Conservation (phyloP, 2,113 vertebrate genomes). For the Panthera leo region DNA sequence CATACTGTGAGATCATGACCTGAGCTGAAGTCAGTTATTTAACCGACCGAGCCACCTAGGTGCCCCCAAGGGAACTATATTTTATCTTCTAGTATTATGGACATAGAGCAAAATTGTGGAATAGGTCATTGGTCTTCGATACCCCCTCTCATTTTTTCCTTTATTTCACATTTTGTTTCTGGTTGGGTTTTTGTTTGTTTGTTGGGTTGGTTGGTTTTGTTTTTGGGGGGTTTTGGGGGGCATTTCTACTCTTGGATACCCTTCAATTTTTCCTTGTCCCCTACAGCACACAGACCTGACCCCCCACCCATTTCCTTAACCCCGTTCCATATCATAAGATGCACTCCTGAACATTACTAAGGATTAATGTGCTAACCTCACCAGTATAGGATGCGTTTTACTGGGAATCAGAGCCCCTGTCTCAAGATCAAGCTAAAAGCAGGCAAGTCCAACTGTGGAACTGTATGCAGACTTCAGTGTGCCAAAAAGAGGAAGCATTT, state of each 20-base stretch:
- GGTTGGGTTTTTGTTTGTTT: background rate
- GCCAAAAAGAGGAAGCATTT: background rate
- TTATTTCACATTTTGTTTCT: background rate
- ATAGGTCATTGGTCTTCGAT: background rate
- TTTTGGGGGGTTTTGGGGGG: background rate
- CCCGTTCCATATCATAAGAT: background rate
- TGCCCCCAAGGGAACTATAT: background rate
- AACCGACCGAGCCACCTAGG: too few relatives aligned
- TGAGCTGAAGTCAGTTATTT: too few relatives aligned
- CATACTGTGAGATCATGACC: too few relatives aligned
- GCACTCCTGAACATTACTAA: background rate
- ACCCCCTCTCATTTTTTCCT: background rate
- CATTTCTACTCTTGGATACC: background rate
- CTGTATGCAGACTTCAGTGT: rapidly evolving
- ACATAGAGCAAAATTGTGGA: background rate
- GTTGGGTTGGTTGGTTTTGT: too few relatives aligned
- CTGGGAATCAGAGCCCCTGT: background rate
- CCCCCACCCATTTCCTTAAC: background rate
- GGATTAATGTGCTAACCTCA: background rate
- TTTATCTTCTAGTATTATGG: background rate
- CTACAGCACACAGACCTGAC: background rate
- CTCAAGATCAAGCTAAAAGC: background rate
- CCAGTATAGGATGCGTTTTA: background rate
- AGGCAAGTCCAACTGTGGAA: background rate
- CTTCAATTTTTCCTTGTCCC: background rate